These are phyloP conservation scores for Lophochroa leadbeateri DNA, from an alignment of 2,113 vertebrate species.

Conservation along the genomic window DNA sequence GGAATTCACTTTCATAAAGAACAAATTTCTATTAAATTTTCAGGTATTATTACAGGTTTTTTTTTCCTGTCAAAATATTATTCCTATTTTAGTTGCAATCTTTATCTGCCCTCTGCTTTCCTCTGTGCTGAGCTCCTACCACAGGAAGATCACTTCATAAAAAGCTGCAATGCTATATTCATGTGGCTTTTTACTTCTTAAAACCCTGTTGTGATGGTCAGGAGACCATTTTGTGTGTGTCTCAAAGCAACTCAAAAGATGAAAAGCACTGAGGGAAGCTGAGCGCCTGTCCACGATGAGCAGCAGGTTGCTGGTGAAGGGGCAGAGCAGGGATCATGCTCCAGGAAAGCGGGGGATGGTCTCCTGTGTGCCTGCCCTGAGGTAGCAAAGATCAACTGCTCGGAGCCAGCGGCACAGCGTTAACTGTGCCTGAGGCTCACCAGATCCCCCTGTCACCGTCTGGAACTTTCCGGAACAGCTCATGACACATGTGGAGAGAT, in stretches of 20 bases:
- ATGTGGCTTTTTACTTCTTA: background rate
- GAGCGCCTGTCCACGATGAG: background rate
- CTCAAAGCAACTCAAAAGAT: background rate
- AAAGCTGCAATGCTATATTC: background rate
- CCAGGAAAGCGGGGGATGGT: background rate
- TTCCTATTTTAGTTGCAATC: background rate
- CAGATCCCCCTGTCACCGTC: background rate
- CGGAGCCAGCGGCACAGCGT: background rate
- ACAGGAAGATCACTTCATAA: background rate
- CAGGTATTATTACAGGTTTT: background rate
- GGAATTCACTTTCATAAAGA: background rate
- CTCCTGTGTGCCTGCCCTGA: background rate
- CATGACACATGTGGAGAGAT: background rate
- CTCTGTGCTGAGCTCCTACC: background rate
- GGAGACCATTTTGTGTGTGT: background rate
- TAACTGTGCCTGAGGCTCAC: background rate
- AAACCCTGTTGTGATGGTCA: background rate
- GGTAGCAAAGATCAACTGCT: background rate
- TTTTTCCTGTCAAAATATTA: background rate
- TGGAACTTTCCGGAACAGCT: background rate
- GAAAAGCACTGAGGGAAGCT: background rate
- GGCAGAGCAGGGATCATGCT: background rate
- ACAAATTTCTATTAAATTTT: background rate
- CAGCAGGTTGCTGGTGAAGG: background rate
- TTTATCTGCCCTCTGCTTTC: background rate